Evolutionary conservation across 2,888 invertebrate genomes (phyloP), one percentile per base, ranked within the genome.

Genomic region (Nemurella pictetii): DNA sequence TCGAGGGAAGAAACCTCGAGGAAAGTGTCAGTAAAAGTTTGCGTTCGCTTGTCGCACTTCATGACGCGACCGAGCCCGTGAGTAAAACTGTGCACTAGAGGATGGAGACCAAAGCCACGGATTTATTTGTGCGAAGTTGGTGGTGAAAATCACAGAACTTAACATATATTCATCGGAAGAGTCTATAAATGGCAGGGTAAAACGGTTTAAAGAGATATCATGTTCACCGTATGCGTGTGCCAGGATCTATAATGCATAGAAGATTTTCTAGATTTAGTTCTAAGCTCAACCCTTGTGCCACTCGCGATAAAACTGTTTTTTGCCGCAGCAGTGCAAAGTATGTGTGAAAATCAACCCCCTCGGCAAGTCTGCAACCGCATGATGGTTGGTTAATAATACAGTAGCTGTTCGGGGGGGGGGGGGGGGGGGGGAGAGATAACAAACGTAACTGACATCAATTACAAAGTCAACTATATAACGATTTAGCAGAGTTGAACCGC

Each of bases 361-460:
- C 20, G 0, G 30, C 35, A 36, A 32, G 35, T 35, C 80, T 29
- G n/a, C 80, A 15, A 75, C 75, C 80, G 36, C 80, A 80, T 25
- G 35, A 36, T 35, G 80, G 35, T 35, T 80, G 26, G 80, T 80
- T 80, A 80, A 80, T 80, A 80, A 80, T 80, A 36, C 80, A 80
- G 35, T 5, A n/a, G 80, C 15, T 20, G 32, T 27, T 5, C 27
- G 75, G 75, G 75, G 1, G 20, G 9, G 35, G 5, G 75, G 75
- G 75, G 1, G 20, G 9, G 35, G 5, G n/a, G 27, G 27, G 7
- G 15, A 26, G 28, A 27, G 26, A 30, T 81, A 81, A 81, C 35
- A 36, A 26, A 36, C 36, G 32, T 3, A 82, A 82, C 82, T 82
- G 82, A 82, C 82, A 82, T 82, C 82, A 82, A 82, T 82, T 82